These are phyloP conservation scores for Anthrax anthrax DNA, from an alignment of 2,888 invertebrate genomes.

Conservation along the genomic window DNA sequence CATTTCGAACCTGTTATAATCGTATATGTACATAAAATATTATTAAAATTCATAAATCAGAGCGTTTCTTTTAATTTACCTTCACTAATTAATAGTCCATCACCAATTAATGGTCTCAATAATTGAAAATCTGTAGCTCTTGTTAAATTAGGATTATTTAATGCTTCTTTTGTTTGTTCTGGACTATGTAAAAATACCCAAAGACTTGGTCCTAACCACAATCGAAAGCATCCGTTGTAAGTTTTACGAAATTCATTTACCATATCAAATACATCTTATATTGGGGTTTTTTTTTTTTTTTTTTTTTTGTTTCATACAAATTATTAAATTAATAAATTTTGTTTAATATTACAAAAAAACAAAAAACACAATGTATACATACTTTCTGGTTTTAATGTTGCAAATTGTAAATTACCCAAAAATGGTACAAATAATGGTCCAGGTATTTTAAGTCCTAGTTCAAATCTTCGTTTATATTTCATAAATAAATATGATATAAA, in stretches of 20 bases:
- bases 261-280: constrained; percentile 8
- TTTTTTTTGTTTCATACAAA: no score
- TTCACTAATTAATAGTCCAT: constrained; percentile 28
- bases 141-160: constrained; percentile 21
- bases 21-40: no score
- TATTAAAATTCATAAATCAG: no score
- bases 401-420: constrained; percentile 28
- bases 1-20: constrained; percentile 37
- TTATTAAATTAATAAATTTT: no score
- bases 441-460: constrained; percentile 18
- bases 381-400: constrained; percentile 28
- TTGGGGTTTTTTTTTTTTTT: no score
- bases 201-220: constrained; percentile 28
- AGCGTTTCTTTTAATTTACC: constrained; percentile 14
- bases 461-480: constrained; percentile 5
- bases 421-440: constrained; percentile 29
- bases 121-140: constrained; percentile 25
- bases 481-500: background rate
- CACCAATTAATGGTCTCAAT: constrained; percentile 24
- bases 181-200: constrained; percentile 29
- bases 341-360: background rate
- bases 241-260: constrained; percentile 21
- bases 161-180: constrained; percentile 24
- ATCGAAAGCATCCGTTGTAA: constrained; percentile 22
- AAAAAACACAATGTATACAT: constrained; percentile 7